Evolutionary conservation across 23 tunicate genomes (phyloP).

Genomic region (Oikopleura vanhoeffeni): DNA sequence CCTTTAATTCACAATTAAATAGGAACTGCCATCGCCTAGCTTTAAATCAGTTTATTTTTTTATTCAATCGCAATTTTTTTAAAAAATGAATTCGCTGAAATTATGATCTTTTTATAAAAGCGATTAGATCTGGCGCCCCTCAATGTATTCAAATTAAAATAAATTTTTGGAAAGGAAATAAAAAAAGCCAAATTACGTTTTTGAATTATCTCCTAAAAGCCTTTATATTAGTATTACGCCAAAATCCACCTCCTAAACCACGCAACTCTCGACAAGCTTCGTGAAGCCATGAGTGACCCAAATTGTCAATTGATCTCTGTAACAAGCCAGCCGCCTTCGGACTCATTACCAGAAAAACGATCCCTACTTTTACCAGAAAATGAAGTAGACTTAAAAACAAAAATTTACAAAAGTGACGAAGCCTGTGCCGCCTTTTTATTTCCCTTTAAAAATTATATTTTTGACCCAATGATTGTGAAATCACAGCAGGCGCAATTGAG

Average conservation of each 20-base stretch:
- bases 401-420: conserved; percentile 6
- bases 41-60: not conserved
- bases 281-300: not conserved
- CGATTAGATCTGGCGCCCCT: too few relatives aligned
- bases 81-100: too few relatives aligned
- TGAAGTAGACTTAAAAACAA: not conserved
- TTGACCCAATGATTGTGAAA: not conserved
- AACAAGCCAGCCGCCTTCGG: not conserved
- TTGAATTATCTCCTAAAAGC: too few relatives aligned
- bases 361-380: not conserved
- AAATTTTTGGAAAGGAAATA: too few relatives aligned
- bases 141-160: too few relatives aligned
- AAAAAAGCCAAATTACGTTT: too few relatives aligned
- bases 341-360: not conserved
- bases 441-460: not conserved
- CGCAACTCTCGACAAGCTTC: not conserved
- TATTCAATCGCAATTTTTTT: not conserved
- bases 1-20: too few relatives aligned
- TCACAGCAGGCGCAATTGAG: not conserved
- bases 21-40: too few relatives aligned
- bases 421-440: not conserved
- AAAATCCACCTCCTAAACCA: not conserved
- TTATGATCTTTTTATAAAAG: too few relatives aligned
- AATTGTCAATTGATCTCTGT: not conserved
- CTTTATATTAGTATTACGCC: not conserved